A percentile compares a stretch with the other conserved stretches of the same genome.
Evolutionary conservation across 1,140 invertebrate genomes (phyloP).

Genomic region (Pinna nobilis): DNA sequence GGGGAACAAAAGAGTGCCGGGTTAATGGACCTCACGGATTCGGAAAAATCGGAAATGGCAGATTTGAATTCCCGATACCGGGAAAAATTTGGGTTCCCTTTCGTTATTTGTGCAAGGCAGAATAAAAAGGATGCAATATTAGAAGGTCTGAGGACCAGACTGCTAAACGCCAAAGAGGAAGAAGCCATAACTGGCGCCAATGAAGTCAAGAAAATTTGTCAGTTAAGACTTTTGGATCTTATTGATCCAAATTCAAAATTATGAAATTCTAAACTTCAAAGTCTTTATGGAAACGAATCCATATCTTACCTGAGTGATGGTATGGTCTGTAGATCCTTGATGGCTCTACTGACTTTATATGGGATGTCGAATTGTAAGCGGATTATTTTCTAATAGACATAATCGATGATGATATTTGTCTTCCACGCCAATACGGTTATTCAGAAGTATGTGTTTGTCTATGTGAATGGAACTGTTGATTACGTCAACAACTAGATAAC

Average conservation of each 20-base stretch:
- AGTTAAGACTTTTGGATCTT: conserved; percentile 78
- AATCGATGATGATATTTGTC: too few species aligned
- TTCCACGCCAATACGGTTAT: too few species aligned
- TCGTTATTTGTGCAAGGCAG: conserved; percentile 82
- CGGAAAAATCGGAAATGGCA: conserved; percentile 77
- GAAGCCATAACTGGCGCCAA: conserved; percentile 80
- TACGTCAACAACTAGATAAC: too few species aligned
- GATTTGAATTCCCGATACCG: conserved; percentile 79
- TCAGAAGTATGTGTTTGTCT: too few species aligned
- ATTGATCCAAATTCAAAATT: conserved; percentile 26
- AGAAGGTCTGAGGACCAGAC: conserved; percentile 76
- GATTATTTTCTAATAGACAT: too few species aligned
- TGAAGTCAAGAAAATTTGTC: conserved; percentile 84
- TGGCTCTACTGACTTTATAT: too few species aligned
- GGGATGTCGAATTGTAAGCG: too few species aligned
- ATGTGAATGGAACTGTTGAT: too few species aligned
- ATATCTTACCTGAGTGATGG: too few species aligned
- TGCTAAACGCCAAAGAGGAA: conserved; percentile 76
- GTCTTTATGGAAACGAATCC: too few species aligned
- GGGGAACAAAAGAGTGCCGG: conserved; percentile 80
- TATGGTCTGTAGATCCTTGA: too few species aligned
- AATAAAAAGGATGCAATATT: conserved; percentile 81
- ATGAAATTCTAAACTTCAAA: too few species aligned
- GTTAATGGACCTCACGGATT: conserved; percentile 76
- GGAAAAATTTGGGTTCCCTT: conserved; percentile 82